A percentile compares a stretch with the other conserved stretches of the same genome.
Conservation (phyloP, 2,797 vertebrate species). For the Threskiornis aethiopicus region DNA sequence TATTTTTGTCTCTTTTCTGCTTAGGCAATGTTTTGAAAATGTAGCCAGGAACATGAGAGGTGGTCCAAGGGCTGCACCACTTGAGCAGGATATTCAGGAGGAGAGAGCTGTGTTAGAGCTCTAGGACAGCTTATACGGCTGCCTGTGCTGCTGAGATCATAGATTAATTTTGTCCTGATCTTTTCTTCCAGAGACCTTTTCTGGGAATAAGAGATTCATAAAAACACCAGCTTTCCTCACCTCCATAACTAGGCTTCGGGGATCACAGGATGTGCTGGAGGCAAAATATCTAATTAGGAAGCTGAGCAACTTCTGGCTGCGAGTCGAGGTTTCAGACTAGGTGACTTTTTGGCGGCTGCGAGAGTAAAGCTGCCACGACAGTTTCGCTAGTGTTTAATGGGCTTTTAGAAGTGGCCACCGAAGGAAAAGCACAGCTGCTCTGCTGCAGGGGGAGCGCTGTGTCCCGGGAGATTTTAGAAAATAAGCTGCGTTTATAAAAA, state of each 20-base stretch:
- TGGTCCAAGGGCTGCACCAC: neutral
- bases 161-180: neutral
- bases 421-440: neutral
- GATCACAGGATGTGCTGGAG: neutral
- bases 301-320: neutral
- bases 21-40: neutral
- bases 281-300: neutral
- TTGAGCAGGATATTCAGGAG: neutral
- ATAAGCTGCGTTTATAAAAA: neutral
- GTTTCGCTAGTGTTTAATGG: neutral
- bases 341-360: accelerated
- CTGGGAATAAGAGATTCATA: neutral
- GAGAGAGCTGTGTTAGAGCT: neutral
- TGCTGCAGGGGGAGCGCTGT: neutral
- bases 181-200: neutral
- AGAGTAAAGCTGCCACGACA: neutral
- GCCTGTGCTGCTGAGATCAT: neutral
- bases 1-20: neutral
- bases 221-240: neutral
- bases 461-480: neutral
- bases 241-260: neutral
- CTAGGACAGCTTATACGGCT: neutral
- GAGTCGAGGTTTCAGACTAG: neutral
- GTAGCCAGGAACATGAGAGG: neutral
- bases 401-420: neutral